Base-by-base conservation (phyloP, 2,113 vertebrate species). In the Alces alces region DNA sequence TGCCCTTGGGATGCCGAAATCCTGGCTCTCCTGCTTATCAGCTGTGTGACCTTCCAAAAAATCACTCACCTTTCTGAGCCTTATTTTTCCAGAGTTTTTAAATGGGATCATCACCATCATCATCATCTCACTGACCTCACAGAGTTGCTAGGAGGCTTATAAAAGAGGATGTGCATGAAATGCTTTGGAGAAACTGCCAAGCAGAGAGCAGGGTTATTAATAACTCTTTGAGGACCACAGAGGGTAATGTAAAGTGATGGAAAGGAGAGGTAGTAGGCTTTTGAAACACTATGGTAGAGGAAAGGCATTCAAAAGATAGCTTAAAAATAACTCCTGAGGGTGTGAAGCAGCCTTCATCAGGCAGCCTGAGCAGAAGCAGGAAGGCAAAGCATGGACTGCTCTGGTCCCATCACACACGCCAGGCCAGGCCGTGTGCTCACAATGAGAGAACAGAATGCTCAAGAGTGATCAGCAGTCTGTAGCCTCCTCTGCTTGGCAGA, bases 211-310 rank as follows among this genome's bases (percentile, higher is more conserved):
- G 21, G 2, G 5, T 58, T 47, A 76, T 17, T 86, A 61, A 8
- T n/a, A 43, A 61, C 5, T 86, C 70, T 60, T 61, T 52, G 10
- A 79, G 36, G 45, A 82, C 28, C 27, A 43, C 11, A 15, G 3
- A 86, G n/a, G 19, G 30, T 78, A 86, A 61, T 2, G 7, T 25
- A 36, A 89, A 86, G 25, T 78, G 57, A 86, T 7, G 11, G 66
- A 28, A 86, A 83, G 13, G 36, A 52, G 64, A 83, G 33, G n/a
- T 86, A 45, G 13, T 50, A 19, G 66, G 17, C 15, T 45, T 97
- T 88, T 85, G 9, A 70, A 97, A 92, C 33, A 70, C 50, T 16
- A n/a, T 1, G 10, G 15, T 47, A 25, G 82, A 86, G 97, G 36
- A 80, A 90, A 93, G 30, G 52, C 47, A 66, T 60, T 94, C 2